Conservation (phyloP, 2,888 invertebrate genomes). For the Papilio elwesi region DNA sequence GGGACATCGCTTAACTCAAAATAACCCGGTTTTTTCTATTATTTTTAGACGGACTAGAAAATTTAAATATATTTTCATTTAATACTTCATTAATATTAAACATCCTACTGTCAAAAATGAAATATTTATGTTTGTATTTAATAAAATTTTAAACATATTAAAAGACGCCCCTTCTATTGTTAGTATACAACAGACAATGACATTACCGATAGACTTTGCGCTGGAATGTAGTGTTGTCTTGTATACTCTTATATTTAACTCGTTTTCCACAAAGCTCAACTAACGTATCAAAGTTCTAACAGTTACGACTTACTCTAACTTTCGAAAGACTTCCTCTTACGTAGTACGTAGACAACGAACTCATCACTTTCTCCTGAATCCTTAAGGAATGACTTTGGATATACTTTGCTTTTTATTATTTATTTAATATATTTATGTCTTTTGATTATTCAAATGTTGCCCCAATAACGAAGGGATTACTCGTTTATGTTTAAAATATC, state of each 20-base stretch:
- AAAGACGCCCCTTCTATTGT: neutral
- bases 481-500: neutral
- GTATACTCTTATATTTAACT: too few species aligned
- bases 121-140: neutral
- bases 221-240: too few species aligned
- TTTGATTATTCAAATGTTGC: neutral
- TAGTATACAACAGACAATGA: too few species aligned
- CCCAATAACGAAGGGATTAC: neutral
- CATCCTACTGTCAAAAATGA: neutral
- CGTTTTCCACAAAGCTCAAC: too few species aligned
- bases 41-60: conserved; percentile 14
- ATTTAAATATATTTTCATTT: neutral
- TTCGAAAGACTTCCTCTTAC: too few species aligned
- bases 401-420: neutral
- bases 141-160: neutral
- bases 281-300: too few species aligned
- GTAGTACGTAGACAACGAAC: too few species aligned
- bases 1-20: conserved; percentile 36
- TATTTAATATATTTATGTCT: neutral
- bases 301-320: too few species aligned
- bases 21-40: conserved; percentile 21
- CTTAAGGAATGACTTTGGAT: too few species aligned
- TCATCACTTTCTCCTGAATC: too few species aligned
- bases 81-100: neutral
- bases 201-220: too few species aligned